phyloP scores from a whole-genome alignment of 2,888 invertebrate species.

The Acholoe squamosa region DNA sequence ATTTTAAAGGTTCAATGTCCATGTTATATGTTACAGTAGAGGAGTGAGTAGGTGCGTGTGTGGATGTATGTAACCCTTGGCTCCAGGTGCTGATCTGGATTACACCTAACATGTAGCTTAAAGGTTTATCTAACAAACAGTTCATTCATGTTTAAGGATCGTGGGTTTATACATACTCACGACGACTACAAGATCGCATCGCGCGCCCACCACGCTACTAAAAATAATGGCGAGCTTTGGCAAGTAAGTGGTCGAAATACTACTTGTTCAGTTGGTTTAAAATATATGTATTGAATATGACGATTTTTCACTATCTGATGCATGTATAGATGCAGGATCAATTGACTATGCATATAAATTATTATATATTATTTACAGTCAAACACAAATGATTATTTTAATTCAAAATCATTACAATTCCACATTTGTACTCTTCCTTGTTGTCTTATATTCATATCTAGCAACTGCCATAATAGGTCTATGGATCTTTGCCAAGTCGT shows the following conservation, averaged over 20 bases:
- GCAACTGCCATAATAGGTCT: too few relatives aligned
- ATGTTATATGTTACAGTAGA: background rate
- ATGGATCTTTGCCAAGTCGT: too few relatives aligned
- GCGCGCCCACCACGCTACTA: background rate
- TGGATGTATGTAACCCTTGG: background rate
- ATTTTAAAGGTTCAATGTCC: background rate
- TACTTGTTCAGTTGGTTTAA: background rate
- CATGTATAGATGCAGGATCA: background rate
- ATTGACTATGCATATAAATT: background rate
- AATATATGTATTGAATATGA: background rate
- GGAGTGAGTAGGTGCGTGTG: background rate
- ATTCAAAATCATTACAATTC: too few relatives aligned
- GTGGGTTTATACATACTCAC: background rate
- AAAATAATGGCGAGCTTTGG: background rate
- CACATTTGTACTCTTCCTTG: too few relatives aligned
- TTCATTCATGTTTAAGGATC: background rate
- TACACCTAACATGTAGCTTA: background rate
- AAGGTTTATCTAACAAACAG: background rate
- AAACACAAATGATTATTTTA: background rate
- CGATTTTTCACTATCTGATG: background rate
- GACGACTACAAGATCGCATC: background rate
- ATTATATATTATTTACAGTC: background rate
- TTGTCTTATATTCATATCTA: too few relatives aligned
- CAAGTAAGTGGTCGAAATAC: background rate
- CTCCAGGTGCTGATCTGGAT: background rate